Conservation (phyloP, 2,113 vertebrate genomes). For the Vulpes lagopus region DNA sequence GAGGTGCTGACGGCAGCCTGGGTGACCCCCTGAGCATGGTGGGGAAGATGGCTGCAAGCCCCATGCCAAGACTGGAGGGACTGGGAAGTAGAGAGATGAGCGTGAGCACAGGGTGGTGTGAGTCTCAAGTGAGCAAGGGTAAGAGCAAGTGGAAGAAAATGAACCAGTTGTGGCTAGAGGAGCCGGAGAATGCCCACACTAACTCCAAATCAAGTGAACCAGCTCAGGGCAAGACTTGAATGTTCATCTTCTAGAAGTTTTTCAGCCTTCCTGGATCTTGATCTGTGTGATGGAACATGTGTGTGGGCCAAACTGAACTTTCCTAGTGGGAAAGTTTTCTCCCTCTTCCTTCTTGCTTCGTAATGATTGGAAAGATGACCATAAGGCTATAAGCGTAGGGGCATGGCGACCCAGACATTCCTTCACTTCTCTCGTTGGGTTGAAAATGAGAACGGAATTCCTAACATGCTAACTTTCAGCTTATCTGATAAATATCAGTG, state of each 20-base stretch:
- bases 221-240: not conserved
- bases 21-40: fast-evolving
- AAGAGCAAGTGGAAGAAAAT: not conserved
- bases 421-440: not conserved
- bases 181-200: fast-evolving
- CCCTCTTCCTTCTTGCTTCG: not conserved
- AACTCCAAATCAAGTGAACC: not conserved
- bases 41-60: not conserved
- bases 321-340: not conserved
- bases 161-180: not conserved
- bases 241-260: not conserved
- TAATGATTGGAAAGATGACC: not conserved
- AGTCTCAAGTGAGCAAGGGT: not conserved
- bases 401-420: not conserved
- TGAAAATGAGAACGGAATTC: too few relatives aligned
- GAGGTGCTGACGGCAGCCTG: not conserved
- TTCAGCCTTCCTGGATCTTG: not conserved
- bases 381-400: not conserved
- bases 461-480: not conserved
- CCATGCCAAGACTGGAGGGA: not conserved
- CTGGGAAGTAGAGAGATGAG: not conserved
- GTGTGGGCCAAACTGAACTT: fast-evolving
- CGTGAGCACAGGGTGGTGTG: not conserved
- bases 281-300: fast-evolving
- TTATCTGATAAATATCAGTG: not conserved